Percentiles rank a stretch among this genome's conserved stretches.
These are phyloP conservation scores for Macrosteles quadrilineatus DNA, from an alignment of 1,140 invertebrate species.

Conservation along the genomic window DNA sequence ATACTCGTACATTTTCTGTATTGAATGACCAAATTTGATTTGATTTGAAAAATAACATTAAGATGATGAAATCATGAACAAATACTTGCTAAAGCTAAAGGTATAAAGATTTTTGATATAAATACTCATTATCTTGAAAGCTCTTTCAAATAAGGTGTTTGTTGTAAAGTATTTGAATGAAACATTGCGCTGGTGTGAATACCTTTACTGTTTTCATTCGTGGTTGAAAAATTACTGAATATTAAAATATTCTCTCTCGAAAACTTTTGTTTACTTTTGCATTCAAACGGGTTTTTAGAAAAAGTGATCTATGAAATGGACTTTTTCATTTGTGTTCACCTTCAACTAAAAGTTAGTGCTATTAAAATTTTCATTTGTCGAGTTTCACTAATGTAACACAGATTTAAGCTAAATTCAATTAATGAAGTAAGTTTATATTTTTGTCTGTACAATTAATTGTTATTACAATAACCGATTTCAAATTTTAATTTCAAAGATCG, in stretches of 20 bases:
- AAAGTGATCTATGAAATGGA: constrained; percentile 15
- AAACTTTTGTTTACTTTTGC: constrained; percentile 11
- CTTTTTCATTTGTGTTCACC: neutral
- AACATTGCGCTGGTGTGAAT: constrained; percentile 9
- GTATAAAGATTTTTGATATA: constrained; percentile 12
- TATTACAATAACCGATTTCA: too few species aligned
- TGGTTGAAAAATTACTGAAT: constrained; percentile 10
- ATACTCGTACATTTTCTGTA: too few species aligned
- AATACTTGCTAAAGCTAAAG: too few species aligned
- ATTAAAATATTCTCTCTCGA: constrained; percentile 20
- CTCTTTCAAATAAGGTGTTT: constrained; percentile 26
- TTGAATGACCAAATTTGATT: too few species aligned
- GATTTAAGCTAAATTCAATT: too few species aligned
- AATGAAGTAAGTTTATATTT: too few species aligned
- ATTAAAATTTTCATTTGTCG: too few species aligned
- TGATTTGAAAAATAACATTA: too few species aligned
- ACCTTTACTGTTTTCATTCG: constrained; percentile 18
- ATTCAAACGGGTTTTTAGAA: neutral
- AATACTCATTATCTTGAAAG: constrained; percentile 14
- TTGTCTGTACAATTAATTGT: too few species aligned
- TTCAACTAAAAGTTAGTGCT: neutral
- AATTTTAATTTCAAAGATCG: too few species aligned
- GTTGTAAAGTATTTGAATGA: constrained; percentile 19
- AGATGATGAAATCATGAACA: too few species aligned
- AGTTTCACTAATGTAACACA: too few species aligned